A percentile compares a stretch with the other conserved stretches of the same genome.
Evolutionary conservation across 2,888 invertebrate species (phyloP).

Genomic region (Candidula unifasciata): DNA sequence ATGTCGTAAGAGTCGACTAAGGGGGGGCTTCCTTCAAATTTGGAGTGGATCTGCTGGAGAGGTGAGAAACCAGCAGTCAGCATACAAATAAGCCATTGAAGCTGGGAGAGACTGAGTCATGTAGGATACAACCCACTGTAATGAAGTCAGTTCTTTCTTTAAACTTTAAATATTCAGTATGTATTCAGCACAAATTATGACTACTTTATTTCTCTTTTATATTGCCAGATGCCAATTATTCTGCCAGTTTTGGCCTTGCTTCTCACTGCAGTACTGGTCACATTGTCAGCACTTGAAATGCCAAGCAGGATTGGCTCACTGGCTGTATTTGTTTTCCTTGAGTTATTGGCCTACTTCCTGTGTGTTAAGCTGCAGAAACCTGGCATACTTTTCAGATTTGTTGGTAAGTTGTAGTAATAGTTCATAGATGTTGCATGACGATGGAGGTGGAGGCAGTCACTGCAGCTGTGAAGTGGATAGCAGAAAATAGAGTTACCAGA

Average conservation of each 20-base stretch:
- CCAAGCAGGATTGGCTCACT: conserved; percentile 58
- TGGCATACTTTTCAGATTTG: conserved; percentile 51
- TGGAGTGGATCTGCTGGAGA: too few relatives aligned
- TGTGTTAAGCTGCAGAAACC: conserved; percentile 58
- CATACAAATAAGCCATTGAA: too few relatives aligned
- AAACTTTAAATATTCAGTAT: too few relatives aligned
- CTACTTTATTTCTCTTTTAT: not conserved
- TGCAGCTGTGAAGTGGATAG: not conserved
- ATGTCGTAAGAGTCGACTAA: too few relatives aligned
- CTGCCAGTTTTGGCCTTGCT: conserved; percentile 54
- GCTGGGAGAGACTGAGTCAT: too few relatives aligned
- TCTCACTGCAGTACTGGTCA: conserved; percentile 54
- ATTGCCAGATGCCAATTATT: conserved; percentile 51
- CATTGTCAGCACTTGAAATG: conserved; percentile 58
- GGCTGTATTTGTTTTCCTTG: conserved; percentile 53
- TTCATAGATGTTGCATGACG: not conserved
- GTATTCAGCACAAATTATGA: not conserved
- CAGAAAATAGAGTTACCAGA: not conserved
- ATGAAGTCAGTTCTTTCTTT: not conserved
- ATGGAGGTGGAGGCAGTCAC: too few relatives aligned
- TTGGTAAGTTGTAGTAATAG: conserved; percentile 53
- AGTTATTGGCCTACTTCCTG: conserved; percentile 59
- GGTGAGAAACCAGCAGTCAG: too few relatives aligned
- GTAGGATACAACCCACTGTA: too few relatives aligned
- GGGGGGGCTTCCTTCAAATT: too few relatives aligned